A percentile compares a stretch with the other conserved stretches of the same genome.
Conservation (phyloP, 2,797 vertebrate genomes). For the Pteronotus mesoamericanus region DNA sequence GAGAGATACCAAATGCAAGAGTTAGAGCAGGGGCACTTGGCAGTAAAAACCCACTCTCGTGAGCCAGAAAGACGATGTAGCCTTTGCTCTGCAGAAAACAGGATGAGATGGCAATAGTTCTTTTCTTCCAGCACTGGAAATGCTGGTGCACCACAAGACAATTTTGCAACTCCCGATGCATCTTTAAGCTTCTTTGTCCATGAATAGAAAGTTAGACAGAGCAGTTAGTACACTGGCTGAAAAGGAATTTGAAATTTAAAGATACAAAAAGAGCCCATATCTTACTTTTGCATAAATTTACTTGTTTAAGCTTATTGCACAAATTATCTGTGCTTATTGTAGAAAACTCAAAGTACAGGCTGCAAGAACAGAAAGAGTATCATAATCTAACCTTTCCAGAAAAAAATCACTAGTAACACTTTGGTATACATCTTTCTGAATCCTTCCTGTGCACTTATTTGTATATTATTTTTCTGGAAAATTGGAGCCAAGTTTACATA, state of each 20-base stretch:
- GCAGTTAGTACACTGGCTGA: neutral
- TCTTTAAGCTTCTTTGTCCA: neutral
- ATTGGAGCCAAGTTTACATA: neutral
- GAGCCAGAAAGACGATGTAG: neutral
- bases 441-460: neutral
- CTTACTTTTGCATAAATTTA: neutral
- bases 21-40: neutral
- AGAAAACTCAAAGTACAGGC: neutral
- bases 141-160: neutral
- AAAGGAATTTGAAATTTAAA: neutral
- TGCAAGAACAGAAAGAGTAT: neutral
- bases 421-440: neutral
- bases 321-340: neutral
- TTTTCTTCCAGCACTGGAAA: neutral
- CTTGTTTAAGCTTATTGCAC: neutral
- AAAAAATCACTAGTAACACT: neutral
- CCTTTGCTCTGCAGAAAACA: neutral
- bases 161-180: neutral
- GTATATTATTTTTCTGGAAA: neutral
- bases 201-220: neutral
- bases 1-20: neutral
- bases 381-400: neutral
- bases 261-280: neutral
- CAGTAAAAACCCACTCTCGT: neutral
- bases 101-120: neutral